Evolutionary conservation across 1,140 invertebrate genomes (phyloP), one percentile per base, ranked within the genome.

Genomic region (Micrasema longulum): DNA sequence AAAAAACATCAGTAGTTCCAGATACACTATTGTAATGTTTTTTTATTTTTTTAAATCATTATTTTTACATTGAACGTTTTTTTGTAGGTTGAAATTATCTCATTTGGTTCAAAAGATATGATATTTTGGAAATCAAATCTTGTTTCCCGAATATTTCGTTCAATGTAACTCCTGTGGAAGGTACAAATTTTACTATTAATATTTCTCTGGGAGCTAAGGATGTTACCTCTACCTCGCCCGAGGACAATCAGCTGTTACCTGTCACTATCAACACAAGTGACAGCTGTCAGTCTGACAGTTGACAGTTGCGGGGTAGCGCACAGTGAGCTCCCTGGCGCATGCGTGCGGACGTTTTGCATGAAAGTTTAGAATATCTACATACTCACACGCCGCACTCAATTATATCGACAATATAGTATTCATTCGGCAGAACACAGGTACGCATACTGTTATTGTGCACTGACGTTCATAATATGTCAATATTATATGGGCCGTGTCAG

Each of bases 281-380:
- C 45, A 16, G 45, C 9, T 14, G 14, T 53, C 22, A 31, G 20
- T n/a, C 22, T 53, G 52, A 53, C 52, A 53, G 52, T 11, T 7
- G 52, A 12, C 20, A 53, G 50, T 50, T 12, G 4, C 1, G 20
- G 14, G 23, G 20, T 6, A 0, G 45, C 20, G 45, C 45, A 48
- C 14, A 18, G 20, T 5, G 14, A 10, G 16, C 45, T 53, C 26
- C 52, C 26, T n/a, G 11, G 52, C 7, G 52, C 52, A n/a, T 12
- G 52, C 52, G 52, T n/a, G 23, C 52, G 52, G 52, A 53, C 52
- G 52, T 53, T 53, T 1, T 53, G 10, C 1, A 23, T 31, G 26
- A 47, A 47, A 47, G 43, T 47, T 47, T n/a, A 5, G 43, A 10
- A 7, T 4, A 31, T 7, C 9, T 16, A 48, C 14, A 53, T 53